These are phyloP conservation scores for Adela reaumurella DNA, from an alignment of 2,888 invertebrate genomes.

Conservation along the genomic window DNA sequence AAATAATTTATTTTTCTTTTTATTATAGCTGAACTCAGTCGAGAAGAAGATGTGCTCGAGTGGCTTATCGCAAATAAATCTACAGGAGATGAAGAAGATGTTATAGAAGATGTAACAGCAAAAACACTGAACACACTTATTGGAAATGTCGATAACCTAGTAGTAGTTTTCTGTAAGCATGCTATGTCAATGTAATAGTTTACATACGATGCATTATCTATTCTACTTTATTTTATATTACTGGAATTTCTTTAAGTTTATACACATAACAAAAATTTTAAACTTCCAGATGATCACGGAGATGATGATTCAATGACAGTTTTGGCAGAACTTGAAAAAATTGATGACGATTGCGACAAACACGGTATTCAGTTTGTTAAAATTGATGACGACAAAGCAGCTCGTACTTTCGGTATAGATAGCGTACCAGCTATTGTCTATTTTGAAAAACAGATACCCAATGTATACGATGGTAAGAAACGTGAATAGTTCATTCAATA, in stretches of 20 bases:
- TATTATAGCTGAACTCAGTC: conserved; percentile 72
- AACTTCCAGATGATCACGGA: conserved; percentile 77
- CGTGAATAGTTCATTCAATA: too few species aligned
- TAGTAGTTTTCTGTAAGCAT: conserved; percentile 91
- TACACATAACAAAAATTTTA: background rate
- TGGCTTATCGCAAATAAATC: conserved; percentile 93
- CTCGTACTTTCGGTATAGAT: conserved; percentile 83
- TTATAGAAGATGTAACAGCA: conserved; percentile 91
- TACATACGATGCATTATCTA: too few species aligned
- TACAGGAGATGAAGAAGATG: conserved; percentile 89
- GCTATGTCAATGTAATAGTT: too few species aligned
- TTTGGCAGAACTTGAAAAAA: conserved; percentile 83
- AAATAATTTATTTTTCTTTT: too few species aligned
- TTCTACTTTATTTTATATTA: too few species aligned
- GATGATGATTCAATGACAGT: conserved; percentile 86
- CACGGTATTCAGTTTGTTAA: conserved; percentile 92
- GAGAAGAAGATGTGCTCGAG: conserved; percentile 88
- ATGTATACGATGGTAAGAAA: conserved; percentile 83
- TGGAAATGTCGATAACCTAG: conserved; percentile 85
- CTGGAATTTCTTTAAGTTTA: too few species aligned
- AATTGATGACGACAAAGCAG: conserved; percentile 83
- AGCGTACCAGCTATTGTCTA: conserved; percentile 82
- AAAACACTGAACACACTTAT: conserved; percentile 85
- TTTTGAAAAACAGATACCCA: conserved; percentile 91
- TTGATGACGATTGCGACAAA: conserved; percentile 90